Evolutionary conservation across 2,888 invertebrate genomes (phyloP).

Genomic region (Leptopilina syphax): DNA sequence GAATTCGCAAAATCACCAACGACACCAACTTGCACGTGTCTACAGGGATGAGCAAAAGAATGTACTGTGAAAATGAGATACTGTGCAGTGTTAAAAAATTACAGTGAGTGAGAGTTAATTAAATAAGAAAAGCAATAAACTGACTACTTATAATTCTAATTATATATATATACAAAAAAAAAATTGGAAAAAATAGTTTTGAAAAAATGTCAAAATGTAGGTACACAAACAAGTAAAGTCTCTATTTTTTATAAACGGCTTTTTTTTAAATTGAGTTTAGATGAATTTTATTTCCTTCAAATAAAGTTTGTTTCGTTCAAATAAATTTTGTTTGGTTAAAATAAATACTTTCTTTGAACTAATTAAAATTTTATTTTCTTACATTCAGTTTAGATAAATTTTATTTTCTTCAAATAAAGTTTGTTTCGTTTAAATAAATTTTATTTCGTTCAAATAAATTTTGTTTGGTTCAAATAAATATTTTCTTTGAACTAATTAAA

Average conservation of each 20-base stretch:
- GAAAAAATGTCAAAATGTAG: not conserved
- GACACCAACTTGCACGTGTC: slow-evolving; percentile 28
- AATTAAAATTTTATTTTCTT: no score
- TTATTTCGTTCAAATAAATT: no score
- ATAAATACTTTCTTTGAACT: no score
- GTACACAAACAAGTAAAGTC: not conserved
- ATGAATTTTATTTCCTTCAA: no score
- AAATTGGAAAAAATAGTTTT: not conserved
- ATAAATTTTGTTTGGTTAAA: no score
- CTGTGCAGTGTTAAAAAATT: slow-evolving; percentile 26
- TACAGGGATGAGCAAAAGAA: slow-evolving; percentile 31
- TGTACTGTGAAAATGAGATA: slow-evolving; percentile 18
- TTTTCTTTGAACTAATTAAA: no score
- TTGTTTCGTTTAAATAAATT: no score
- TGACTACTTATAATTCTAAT: slow-evolving; percentile 37
- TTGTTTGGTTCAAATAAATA: no score
- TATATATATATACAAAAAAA: not conserved
- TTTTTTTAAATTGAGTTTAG: not conserved
- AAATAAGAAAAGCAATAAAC: not conserved
- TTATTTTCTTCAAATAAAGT: no score
- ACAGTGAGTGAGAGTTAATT: slow-evolving; percentile 10
- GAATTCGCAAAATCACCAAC: slow-evolving; percentile 38
- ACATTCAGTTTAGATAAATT: no score
- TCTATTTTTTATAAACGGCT: not conserved
- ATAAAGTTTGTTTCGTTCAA: no score